Percentiles rank a stretch among this genome's conserved stretches.
Conservation (phyloP, 2,113 vertebrate genomes). For the Tychaedon coryphoeus region DNA sequence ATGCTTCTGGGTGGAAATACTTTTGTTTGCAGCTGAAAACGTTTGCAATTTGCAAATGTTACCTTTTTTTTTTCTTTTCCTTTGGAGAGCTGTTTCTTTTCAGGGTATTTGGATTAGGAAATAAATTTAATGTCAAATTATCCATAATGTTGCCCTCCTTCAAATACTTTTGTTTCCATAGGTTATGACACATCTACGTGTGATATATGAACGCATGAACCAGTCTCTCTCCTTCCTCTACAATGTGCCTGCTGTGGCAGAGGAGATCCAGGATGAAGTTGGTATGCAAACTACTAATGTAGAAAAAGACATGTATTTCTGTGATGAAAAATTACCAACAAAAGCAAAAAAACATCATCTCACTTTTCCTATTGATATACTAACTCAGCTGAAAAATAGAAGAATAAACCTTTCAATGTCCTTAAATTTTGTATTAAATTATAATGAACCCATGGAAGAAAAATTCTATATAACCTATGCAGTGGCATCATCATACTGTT, state of each 20-base stretch:
- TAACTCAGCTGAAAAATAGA: not conserved
- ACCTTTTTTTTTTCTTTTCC: not conserved
- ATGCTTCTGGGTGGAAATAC: not conserved
- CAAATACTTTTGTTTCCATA: conserved; percentile 44
- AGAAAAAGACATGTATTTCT: not conserved
- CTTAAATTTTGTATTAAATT: not conserved
- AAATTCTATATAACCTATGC: not conserved
- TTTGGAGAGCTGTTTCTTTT: not conserved
- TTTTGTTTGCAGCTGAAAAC: not conserved
- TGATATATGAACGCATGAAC: conserved; percentile 98
- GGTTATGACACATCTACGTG: conserved; percentile 97
- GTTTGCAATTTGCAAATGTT: not conserved
- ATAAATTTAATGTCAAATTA: not conserved
- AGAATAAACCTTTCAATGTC: not conserved
- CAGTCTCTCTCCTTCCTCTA: conserved; percentile 96
- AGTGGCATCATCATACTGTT: not conserved
- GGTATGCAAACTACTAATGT: conserved; percentile 75
- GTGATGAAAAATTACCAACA: not conserved
- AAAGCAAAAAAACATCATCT: not conserved
- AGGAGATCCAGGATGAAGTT: conserved; percentile 97
- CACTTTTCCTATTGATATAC: not conserved
- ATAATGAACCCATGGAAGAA: not conserved
- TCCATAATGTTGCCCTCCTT: not conserved
- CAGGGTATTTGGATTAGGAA: not conserved
- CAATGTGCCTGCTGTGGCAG: conserved; percentile 91